phyloP scores from a whole-genome alignment of 2,113 vertebrate genomes.

The Leptobrachium leishanense region DNA sequence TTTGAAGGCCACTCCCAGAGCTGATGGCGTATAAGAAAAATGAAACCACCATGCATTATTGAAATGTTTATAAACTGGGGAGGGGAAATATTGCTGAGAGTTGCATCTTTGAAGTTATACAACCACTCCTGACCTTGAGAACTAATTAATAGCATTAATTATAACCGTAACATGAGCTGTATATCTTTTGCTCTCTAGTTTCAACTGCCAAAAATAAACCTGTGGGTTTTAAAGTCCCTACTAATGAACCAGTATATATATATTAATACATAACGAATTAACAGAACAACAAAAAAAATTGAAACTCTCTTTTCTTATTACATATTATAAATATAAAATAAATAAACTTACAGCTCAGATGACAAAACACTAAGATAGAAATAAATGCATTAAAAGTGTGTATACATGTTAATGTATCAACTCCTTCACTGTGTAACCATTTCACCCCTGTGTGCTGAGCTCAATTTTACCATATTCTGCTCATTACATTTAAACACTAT shows the following conservation, averaged over 20 bases:
- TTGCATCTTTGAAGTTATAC: background rate
- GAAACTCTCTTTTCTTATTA: no score
- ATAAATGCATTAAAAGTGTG: no score
- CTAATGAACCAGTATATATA: background rate
- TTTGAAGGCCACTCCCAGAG: background rate
- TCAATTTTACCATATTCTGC: no score
- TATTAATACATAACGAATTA: no score
- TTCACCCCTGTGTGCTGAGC: no score
- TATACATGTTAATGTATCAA: no score
- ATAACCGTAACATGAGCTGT: background rate
- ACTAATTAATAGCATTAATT: conserved; percentile 39
- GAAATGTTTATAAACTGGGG: conserved; percentile 19
- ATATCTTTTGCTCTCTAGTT: background rate
- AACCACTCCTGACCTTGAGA: conserved; percentile 27
- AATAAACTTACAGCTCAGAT: no score
- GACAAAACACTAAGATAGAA: no score
- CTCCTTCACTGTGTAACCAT: no score
- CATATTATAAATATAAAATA: no score
- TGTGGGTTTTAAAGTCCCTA: background rate
- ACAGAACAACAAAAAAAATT: no score
- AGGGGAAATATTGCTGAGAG: background rate
- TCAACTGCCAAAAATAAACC: conserved; percentile 11
- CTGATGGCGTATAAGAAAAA: background rate
- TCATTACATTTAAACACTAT: no score
- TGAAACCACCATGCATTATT: conserved; percentile 10